Conservation (phyloP, 92 coral and sea anemone species). For the Paramuricea clavata region DNA sequence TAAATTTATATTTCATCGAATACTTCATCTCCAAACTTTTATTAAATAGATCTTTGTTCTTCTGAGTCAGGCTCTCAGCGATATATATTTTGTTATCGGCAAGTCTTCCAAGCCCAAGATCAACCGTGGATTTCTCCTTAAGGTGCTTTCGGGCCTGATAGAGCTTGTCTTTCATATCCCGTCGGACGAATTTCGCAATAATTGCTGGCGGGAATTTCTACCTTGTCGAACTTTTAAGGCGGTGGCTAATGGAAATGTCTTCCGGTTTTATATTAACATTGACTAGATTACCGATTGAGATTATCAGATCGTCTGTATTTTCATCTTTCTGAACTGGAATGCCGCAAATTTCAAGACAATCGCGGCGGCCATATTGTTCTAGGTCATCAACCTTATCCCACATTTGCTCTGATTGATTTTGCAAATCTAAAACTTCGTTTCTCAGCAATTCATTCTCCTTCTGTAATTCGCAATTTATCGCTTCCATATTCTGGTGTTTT, state of each 20-base stretch:
- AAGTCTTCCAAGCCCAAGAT: conserved; percentile 17
- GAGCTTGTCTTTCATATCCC: conserved; percentile 8
- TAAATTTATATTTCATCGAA: conserved; percentile 20
- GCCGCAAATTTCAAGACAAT: conserved; percentile 29
- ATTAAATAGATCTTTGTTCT: conserved; percentile 22
- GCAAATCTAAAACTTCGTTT: conserved; percentile 21
- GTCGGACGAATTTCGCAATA: conserved; percentile 22
- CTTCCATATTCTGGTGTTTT: too few species aligned
- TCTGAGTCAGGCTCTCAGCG: conserved; percentile 30
- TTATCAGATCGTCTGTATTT: neutral
- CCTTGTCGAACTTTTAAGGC: neutral
- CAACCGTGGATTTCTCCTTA: conserved; percentile 29
- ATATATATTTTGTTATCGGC: conserved; percentile 14
- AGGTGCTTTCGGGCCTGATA: conserved; percentile 28
- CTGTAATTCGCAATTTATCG: too few species aligned
- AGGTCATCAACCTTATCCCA: conserved; percentile 6
- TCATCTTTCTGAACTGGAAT: conserved; percentile 22
- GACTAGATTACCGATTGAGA: conserved; percentile 3
- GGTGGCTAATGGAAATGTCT: conserved; percentile 38
- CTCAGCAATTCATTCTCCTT: too few species aligned
- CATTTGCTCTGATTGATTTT: conserved; percentile 23
- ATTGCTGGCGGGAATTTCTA: conserved; percentile 25
- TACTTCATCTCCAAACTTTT: neutral
- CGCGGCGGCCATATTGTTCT: conserved; percentile 41
- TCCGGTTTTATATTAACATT: conserved; percentile 7